A percentile compares a stretch with the other conserved stretches of the same genome.
phyloP scores from a whole-genome alignment of 2,113 vertebrate genomes.

The Anguilla japonica region DNA sequence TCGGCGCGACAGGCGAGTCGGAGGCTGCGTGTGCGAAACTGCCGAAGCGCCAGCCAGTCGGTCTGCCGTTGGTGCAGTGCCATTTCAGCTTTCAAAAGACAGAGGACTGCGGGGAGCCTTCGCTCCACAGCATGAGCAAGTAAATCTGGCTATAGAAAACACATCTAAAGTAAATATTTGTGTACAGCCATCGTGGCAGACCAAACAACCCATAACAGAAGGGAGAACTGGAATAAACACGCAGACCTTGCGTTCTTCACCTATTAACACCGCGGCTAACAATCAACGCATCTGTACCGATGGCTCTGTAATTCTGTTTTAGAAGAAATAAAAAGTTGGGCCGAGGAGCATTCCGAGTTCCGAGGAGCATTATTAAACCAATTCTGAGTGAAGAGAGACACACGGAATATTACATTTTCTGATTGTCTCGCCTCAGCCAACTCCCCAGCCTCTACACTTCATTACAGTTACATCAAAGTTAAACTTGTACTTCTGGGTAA shows the following conservation, averaged over 20 bases:
- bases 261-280: slow-evolving; percentile 34
- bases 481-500: neutral
- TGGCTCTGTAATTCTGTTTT: slow-evolving; percentile 24
- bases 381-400: neutral
- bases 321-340: neutral
- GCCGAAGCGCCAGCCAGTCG: too few species aligned
- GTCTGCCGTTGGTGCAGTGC: neutral
- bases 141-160: slow-evolving; percentile 28
- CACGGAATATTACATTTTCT: neutral
- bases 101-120: slow-evolving; percentile 35
- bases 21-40: too few species aligned
- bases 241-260: slow-evolving; percentile 22
- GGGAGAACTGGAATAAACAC: slow-evolving; percentile 17
- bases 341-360: too few species aligned
- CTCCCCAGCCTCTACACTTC: neutral
- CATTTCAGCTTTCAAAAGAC: neutral
- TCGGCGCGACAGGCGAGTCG: too few species aligned
- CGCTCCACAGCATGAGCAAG: slow-evolving; percentile 45
- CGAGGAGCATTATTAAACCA: neutral
- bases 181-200: slow-evolving; percentile 43
- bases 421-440: neutral
- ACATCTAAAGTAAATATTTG: slow-evolving; percentile 38
- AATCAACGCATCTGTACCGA: slow-evolving; percentile 31
- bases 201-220: slow-evolving; percentile 36
- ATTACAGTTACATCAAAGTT: slow-evolving; percentile 7